Base-by-base conservation (phyloP, 2,888 invertebrate species). In the Meganola albula region DNA sequence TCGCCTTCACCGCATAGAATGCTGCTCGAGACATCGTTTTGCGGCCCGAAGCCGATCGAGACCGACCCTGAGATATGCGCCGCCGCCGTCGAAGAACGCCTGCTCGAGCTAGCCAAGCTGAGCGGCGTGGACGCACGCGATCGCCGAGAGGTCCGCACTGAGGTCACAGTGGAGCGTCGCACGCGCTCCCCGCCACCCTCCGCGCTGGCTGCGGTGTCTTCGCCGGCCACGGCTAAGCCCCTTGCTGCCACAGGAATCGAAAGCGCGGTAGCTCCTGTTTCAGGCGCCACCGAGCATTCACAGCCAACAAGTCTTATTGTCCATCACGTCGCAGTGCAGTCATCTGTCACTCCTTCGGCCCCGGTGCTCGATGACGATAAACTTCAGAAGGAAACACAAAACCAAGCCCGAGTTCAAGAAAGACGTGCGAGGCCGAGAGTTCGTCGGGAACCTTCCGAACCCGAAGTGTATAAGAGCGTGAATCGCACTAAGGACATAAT, bases 1-100 rank as follows among this genome's bases (percentile, higher is more conserved):
- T 93, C 93, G 14, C 95, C 96, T 2, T 95, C 95, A 8, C 96
- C 96, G n/a, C 95, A 96, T 82, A 93, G 93, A 72, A 94, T 95
- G 91, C 86, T 95, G 33, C 86, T 96, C 37, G 96, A 96, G 78
- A 96, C 96, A 0, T 95, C 95, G 0, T 96, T 96, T 71, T 96
- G 95, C 73, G 96, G 96, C 1, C 92, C 91, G 28, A 94, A 94
- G 61, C 92, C 94, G 1, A 87, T 88, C 31, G 77, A 90, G 39
- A 82, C 71, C 12, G 86, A 85, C 66, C 89, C 75, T 27, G 84
- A 84, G 53, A 76, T 65, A 11, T 78, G 80, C 39, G 74, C 76
- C 1, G 88, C 84, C 27, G 88, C 74, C 2, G 84, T 78, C 23
- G 82, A 78, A 40, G 79, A 77, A 41, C 75, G 78, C 26, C 64